Percentiles rank a stretch among this genome's conserved stretches.
These are phyloP conservation scores for Cotesia congregata DNA, from an alignment of 2,888 invertebrate species.

Conservation along the genomic window DNA sequence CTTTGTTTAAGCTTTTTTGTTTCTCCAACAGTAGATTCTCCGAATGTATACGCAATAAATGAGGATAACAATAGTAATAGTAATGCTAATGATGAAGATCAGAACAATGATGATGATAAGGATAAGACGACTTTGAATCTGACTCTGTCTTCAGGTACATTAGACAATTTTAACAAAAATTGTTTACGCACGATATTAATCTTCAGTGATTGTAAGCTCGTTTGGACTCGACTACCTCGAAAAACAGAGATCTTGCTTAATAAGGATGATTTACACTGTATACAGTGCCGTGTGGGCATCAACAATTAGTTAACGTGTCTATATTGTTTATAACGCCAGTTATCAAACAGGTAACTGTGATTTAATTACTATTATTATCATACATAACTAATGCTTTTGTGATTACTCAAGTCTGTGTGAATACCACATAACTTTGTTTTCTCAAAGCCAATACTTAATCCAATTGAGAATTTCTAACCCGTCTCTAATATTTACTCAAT, in stretches of 20 bases:
- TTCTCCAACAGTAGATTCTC: neutral
- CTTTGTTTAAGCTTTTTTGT: neutral
- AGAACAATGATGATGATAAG: neutral
- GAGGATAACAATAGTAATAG: neutral
- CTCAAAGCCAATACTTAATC: neutral
- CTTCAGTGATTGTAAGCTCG: constrained; percentile 28
- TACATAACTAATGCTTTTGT: constrained; percentile 62
- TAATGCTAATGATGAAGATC: neutral
- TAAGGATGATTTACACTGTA: constrained; percentile 14
- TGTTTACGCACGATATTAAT: constrained; percentile 30
- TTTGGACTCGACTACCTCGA: constrained; percentile 24
- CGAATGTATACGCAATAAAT: too few relatives aligned
- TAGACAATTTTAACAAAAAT: neutral
- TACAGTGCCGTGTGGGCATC: neutral
- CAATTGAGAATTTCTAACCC: neutral
- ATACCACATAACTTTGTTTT: neutral
- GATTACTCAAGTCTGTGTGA: neutral
- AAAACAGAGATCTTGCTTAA: neutral
- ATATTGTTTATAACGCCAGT: constrained; percentile 52
- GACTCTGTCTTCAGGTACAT: neutral
- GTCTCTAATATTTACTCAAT: too few relatives aligned
- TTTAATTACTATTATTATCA: constrained; percentile 64
- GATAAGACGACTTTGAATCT: neutral
- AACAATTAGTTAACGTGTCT: neutral
- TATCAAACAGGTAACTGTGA: constrained; percentile 53